These are phyloP conservation scores for Phthorimaea operculella DNA, from an alignment of 1,140 invertebrate species.

Conservation along the genomic window DNA sequence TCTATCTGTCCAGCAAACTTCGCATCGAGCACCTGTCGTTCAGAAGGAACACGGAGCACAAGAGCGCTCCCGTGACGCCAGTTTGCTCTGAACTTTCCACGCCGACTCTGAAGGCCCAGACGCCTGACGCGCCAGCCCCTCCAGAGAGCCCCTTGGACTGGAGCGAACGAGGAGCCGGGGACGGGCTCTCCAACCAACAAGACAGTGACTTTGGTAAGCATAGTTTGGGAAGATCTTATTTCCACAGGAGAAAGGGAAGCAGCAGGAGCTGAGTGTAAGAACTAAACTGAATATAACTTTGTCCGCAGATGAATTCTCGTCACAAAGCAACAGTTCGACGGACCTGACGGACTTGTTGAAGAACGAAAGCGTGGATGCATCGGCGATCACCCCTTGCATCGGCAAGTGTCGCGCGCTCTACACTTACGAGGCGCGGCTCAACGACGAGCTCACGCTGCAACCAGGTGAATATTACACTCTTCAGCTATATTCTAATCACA, in stretches of 20 bases:
- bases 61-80: slow-evolving; percentile 47
- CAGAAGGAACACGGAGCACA: slow-evolving; percentile 39
- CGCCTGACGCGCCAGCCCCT: slow-evolving; percentile 70
- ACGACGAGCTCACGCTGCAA: slow-evolving; percentile 87
- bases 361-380: slow-evolving; percentile 55
- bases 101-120: slow-evolving; percentile 56
- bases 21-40: slow-evolving; percentile 60
- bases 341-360: slow-evolving; percentile 58
- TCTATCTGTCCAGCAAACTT: slow-evolving; percentile 31
- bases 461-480: slow-evolving; percentile 68
- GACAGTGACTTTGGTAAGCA: slow-evolving; percentile 79
- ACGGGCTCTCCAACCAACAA: slow-evolving; percentile 84
- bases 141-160: slow-evolving; percentile 78
- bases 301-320: slow-evolving; percentile 77
- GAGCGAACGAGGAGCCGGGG: slow-evolving; percentile 82
- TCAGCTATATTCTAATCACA: slow-evolving; percentile 81
- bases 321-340: slow-evolving; percentile 73
- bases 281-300: no score
- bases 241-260: neutral
- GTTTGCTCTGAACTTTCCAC: slow-evolving; percentile 64
- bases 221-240: no score
- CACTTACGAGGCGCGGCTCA: slow-evolving; percentile 86
- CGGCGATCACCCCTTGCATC: slow-evolving; percentile 39
- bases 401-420: slow-evolving; percentile 86
- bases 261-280: neutral